phyloP scores from a whole-genome alignment of 2,113 vertebrate species.

The Nothobranchius kuhntae region DNA sequence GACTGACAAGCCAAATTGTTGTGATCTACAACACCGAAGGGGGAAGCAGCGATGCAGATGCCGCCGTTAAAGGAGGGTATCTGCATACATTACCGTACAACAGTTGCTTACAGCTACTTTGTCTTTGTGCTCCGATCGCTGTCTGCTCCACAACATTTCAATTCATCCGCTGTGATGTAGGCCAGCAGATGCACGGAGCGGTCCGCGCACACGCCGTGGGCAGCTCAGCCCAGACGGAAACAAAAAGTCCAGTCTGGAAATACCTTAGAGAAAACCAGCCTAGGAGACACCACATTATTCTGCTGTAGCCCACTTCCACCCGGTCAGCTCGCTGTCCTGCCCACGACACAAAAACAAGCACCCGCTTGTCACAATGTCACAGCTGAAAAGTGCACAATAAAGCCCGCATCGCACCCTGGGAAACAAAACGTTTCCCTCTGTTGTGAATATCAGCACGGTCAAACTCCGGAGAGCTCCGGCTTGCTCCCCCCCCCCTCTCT shows the following conservation, averaged over 20 bases:
- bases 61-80: slow-evolving; percentile 45
- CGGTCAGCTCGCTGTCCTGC: slow-evolving; percentile 58
- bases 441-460: slow-evolving; percentile 34
- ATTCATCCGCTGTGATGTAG: slow-evolving; percentile 60
- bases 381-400: slow-evolving; percentile 39
- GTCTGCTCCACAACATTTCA: slow-evolving; percentile 52
- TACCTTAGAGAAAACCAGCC: slow-evolving; percentile 25
- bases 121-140: slow-evolving; percentile 68
- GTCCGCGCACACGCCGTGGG: slow-evolving; percentile 34
- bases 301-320: slow-evolving; percentile 42
- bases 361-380: slow-evolving; percentile 56
- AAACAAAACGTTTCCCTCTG: slow-evolving; percentile 30
- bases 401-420: slow-evolving; percentile 19
- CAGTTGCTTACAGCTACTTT: slow-evolving; percentile 67
- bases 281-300: slow-evolving; percentile 33
- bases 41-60: slow-evolving; percentile 2
- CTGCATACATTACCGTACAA: slow-evolving; percentile 63
- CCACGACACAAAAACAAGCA: slow-evolving; percentile 58
- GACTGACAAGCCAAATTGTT: slow-evolving; percentile 54
- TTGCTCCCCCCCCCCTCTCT: slow-evolving; percentile 21
- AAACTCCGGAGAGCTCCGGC: slow-evolving; percentile 68
- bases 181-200: slow-evolving; percentile 39
- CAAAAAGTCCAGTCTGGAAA: slow-evolving; percentile 54
- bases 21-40: slow-evolving; percentile 37
- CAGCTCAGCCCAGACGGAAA: slow-evolving; percentile 24